Percentiles rank a stretch among this genome's conserved stretches.
Evolutionary conservation across 2,113 vertebrate genomes (phyloP).

Genomic region (Osmerus eperlanus): DNA sequence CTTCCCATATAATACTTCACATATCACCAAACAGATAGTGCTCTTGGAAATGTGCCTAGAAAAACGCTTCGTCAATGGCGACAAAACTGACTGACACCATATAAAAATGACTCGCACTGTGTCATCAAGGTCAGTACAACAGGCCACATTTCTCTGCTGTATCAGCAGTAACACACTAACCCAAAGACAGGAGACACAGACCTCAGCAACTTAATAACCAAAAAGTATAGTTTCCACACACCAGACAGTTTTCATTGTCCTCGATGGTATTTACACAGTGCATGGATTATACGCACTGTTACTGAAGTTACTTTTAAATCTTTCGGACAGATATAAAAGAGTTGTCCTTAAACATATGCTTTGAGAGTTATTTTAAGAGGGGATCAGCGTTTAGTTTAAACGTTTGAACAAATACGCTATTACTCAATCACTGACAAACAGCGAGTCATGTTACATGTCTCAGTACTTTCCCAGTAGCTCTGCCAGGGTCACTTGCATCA

Average conservation of each 20-base stretch:
- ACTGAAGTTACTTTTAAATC: too few species aligned
- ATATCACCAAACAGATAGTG: not conserved
- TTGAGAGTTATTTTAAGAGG: too few species aligned
- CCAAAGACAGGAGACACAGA: constrained; percentile 14
- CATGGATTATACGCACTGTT: not conserved
- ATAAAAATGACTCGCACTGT: not conserved
- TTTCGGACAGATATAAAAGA: too few species aligned
- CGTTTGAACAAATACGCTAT: too few species aligned
- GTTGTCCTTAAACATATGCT: too few species aligned
- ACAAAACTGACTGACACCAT: not conserved
- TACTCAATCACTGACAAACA: too few species aligned
- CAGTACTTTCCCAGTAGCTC: too few species aligned
- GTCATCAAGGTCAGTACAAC: constrained; percentile 22
- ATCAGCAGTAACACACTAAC: constrained; percentile 39
- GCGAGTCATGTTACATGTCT: too few species aligned
- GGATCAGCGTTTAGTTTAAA: too few species aligned
- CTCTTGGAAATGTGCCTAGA: not conserved
- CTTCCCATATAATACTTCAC: not conserved
- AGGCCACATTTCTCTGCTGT: constrained; percentile 29
- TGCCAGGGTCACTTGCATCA: too few species aligned
- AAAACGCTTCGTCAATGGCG: not conserved
- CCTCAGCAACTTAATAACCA: not conserved
- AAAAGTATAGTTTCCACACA: not conserved
- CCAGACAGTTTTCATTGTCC: not conserved
- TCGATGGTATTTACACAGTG: not conserved